Conservation (phyloP, 2,888 invertebrate species). For the Dascillus cervinus region DNA sequence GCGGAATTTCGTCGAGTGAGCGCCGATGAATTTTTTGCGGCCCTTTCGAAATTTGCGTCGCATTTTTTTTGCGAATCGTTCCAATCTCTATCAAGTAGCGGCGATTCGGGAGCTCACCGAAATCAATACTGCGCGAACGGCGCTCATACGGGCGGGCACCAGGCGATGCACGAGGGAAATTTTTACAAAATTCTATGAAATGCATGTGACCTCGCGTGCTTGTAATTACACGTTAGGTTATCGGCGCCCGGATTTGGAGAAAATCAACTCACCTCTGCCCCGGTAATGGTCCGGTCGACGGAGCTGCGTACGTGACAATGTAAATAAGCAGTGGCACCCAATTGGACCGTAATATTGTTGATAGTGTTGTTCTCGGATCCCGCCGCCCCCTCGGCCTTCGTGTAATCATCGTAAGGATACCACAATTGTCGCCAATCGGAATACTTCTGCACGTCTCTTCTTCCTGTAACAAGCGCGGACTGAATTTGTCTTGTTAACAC, state of each 20-base stretch:
- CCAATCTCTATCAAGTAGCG: too few species aligned
- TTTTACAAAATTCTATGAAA: too few species aligned
- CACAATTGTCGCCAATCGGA: slow-evolving; percentile 59
- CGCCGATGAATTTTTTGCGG: too few species aligned
- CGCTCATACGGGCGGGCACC: too few species aligned
- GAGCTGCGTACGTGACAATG: slow-evolving; percentile 72
- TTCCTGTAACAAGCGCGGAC: slow-evolving; percentile 28
- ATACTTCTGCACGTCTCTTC: slow-evolving; percentile 33
- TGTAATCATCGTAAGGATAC: slow-evolving; percentile 50
- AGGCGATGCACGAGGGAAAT: background rate
- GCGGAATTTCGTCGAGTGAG: too few species aligned
- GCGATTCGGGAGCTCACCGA: too few species aligned
- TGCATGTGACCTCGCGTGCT: too few species aligned
- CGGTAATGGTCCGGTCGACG: slow-evolving; percentile 55
- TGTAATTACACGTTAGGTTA: too few species aligned
- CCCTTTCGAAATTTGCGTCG: too few species aligned
- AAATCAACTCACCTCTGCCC: slow-evolving; percentile 35
- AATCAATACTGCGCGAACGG: too few species aligned
- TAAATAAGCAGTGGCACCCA: slow-evolving; percentile 70
- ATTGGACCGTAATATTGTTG: slow-evolving; percentile 67
- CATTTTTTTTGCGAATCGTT: too few species aligned
- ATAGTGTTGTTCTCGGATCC: slow-evolving; percentile 64
- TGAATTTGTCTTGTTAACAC: too few species aligned
- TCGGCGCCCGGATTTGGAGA: slow-evolving; percentile 1
- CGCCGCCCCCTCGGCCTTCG: slow-evolving; percentile 37